Conservation (phyloP, 2,113 vertebrate species). For the Esox niger region DNA sequence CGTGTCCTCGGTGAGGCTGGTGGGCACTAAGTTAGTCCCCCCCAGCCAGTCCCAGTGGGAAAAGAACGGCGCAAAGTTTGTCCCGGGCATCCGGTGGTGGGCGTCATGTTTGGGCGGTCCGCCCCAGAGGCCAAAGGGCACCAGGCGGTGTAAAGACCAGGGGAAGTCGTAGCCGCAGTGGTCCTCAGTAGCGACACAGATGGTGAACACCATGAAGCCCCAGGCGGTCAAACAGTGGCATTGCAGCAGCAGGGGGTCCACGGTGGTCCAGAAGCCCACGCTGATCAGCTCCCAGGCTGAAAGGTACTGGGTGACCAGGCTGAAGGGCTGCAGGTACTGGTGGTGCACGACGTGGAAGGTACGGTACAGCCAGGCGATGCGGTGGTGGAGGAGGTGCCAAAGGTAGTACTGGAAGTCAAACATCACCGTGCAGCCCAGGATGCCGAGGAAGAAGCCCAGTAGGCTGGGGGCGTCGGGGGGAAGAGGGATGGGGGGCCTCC, state of each 20-base stretch:
- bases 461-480: slow-evolving; percentile 68
- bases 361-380: slow-evolving; percentile 73
- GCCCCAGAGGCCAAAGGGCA: slow-evolving; percentile 77
- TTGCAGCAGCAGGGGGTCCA: slow-evolving; percentile 73
- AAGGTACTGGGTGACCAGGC: slow-evolving; percentile 78
- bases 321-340: slow-evolving; percentile 75
- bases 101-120: slow-evolving; percentile 72
- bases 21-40: slow-evolving; percentile 58
- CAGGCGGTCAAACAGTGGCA: slow-evolving; percentile 77
- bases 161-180: slow-evolving; percentile 80
- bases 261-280: slow-evolving; percentile 76
- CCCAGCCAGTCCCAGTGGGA: slow-evolving; percentile 79
- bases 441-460: slow-evolving; percentile 68
- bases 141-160: slow-evolving; percentile 73
- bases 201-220: slow-evolving; percentile 78
- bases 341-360: slow-evolving; percentile 79
- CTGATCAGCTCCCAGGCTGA: slow-evolving; percentile 77
- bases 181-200: slow-evolving; percentile 77
- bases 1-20: slow-evolving; percentile 16
- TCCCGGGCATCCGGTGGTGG: slow-evolving; percentile 72
- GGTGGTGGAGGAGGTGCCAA: slow-evolving; percentile 78
- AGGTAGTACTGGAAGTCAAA: slow-evolving; percentile 82
- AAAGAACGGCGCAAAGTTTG: slow-evolving; percentile 79
- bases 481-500: slow-evolving; percentile 71
- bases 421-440: slow-evolving; percentile 74